These are phyloP conservation scores for Xylocopa sonorina DNA, from an alignment of 1,140 invertebrate species.

Conservation along the genomic window DNA sequence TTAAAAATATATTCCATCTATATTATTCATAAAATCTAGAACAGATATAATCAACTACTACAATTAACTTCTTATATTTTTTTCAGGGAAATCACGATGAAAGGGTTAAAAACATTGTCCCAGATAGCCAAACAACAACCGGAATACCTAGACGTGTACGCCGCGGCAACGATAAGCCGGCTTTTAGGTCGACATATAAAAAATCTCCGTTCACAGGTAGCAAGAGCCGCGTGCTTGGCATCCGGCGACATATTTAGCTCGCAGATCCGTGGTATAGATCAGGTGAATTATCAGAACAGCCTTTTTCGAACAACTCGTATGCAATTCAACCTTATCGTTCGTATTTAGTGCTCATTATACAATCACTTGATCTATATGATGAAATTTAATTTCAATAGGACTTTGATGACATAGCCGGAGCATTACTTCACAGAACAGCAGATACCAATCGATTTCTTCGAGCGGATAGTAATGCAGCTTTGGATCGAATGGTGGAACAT, in stretches of 20 bases:
- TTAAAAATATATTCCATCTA: not conserved
- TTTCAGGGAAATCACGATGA: constrained; percentile 90
- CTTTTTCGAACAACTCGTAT: not conserved
- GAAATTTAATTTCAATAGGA: constrained; percentile 83
- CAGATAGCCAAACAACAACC: constrained; percentile 88
- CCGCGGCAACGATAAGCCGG: constrained; percentile 85
- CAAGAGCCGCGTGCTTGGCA: constrained; percentile 91
- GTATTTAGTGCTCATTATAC: too few relatives aligned
- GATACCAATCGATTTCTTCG: constrained; percentile 96
- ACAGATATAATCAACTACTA: not conserved
- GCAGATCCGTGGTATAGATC: constrained; percentile 88
- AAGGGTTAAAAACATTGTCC: constrained; percentile 88
- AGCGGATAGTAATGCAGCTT: constrained; percentile 91
- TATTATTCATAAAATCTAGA: not conserved
- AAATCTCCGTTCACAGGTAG: constrained; percentile 95
- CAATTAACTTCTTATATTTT: not conserved
- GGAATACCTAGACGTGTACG: constrained; percentile 84
- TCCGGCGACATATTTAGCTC: constrained; percentile 89
- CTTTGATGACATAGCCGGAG: constrained; percentile 91
- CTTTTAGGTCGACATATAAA: constrained; percentile 89
- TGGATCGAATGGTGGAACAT: constrained; percentile 90
- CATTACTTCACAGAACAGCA: constrained; percentile 92
- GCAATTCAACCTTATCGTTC: not conserved
- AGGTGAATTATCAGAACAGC: constrained; percentile 76
- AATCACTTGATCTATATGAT: not conserved